Conservation (phyloP, 2,797 vertebrate species). For the Paratrypauchen microcephalus region DNA sequence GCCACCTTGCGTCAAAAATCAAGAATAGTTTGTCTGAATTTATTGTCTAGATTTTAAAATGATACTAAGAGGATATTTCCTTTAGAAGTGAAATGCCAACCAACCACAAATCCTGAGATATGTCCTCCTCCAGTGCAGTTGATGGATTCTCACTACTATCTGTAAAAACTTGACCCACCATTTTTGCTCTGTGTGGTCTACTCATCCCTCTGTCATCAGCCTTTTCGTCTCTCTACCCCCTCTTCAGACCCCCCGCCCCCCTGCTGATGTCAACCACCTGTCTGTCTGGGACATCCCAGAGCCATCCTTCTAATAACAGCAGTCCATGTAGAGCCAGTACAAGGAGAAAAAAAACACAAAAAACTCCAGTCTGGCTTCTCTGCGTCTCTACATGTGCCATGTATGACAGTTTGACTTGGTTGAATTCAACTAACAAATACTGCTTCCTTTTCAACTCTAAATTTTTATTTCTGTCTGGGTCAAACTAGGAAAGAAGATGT, state of each 20-base stretch:
- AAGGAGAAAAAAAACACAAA: no score
- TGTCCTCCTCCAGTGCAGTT: constrained; percentile 34
- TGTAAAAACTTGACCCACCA: constrained; percentile 49
- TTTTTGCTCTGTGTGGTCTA: constrained; percentile 72
- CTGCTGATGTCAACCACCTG: constrained; percentile 75
- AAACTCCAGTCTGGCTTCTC: constrained; percentile 36
- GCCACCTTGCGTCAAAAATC: no score
- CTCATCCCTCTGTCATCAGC: constrained; percentile 56
- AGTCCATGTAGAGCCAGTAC: constrained; percentile 58
- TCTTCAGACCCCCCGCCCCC: neutral
- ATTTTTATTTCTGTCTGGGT: neutral
- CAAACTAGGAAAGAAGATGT: neutral
- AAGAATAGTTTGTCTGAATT: no score
- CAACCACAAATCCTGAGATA: neutral
- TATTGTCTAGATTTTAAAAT: no score
- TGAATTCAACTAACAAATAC: constrained; percentile 25
- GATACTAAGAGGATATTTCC: neutral
- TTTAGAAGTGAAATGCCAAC: neutral
- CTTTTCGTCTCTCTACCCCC: constrained; percentile 36
- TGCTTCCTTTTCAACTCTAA: constrained; percentile 30
- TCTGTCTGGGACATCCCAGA: constrained; percentile 74
- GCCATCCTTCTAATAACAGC: constrained; percentile 70
- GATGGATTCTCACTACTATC: constrained; percentile 42
- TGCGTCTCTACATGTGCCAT: constrained; percentile 31
- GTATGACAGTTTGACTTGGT: constrained; percentile 22